These are phyloP conservation scores for Sarcophaga variegata DNA, from an alignment of 2,888 invertebrate genomes.

Conservation along the genomic window DNA sequence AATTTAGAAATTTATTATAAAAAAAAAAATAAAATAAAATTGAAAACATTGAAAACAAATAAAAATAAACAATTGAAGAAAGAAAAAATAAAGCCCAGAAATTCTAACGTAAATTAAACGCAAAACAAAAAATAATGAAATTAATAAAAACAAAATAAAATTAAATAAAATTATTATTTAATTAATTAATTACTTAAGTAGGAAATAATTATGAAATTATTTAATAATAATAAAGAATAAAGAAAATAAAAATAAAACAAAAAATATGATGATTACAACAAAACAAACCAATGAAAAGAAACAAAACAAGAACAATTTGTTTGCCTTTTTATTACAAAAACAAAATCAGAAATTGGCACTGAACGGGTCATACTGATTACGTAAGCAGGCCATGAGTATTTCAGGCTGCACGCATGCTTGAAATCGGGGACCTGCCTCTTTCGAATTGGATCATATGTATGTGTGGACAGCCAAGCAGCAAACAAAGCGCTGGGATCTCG, in stretches of 20 bases:
- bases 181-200: slow-evolving; percentile 67
- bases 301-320: neutral
- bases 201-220: slow-evolving; percentile 64
- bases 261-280: slow-evolving; percentile 41
- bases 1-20: slow-evolving; percentile 7
- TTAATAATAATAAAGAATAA: slow-evolving; percentile 53
- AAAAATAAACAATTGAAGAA: slow-evolving; percentile 40
- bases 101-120: slow-evolving; percentile 50
- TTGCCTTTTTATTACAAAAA: slow-evolving; percentile 26
- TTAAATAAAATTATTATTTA: slow-evolving; percentile 42
- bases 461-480: too few species aligned
- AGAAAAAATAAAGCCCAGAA: slow-evolving; percentile 43
- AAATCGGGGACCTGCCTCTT: too few species aligned
- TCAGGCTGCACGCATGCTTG: too few species aligned
- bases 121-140: slow-evolving; percentile 4
- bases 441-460: too few species aligned
- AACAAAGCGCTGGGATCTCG: too few species aligned
- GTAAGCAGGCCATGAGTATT: too few species aligned
- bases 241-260: slow-evolving; percentile 38
- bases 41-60: slow-evolving; percentile 52
- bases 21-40: slow-evolving; percentile 45
- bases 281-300: slow-evolving; percentile 26
- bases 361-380: too few species aligned
- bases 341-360: neutral
- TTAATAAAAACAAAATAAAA: slow-evolving; percentile 30